Evolutionary conservation across 2,797 vertebrate genomes (phyloP).

Genomic region (Phoxinus dragarum): DNA sequence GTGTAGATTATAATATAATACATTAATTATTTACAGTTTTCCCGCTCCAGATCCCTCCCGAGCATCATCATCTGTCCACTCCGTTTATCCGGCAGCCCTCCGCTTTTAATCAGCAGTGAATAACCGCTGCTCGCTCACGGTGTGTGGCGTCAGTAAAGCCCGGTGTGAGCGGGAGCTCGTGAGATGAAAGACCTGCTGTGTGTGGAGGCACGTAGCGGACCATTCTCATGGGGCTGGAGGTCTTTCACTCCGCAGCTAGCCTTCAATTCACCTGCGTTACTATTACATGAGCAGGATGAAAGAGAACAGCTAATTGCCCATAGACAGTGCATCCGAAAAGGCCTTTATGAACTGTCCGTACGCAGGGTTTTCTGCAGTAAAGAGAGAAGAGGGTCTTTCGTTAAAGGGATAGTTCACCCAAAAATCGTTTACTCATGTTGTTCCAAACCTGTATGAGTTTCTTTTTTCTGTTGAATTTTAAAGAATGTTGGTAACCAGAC

Average conservation of each 20-base stretch:
- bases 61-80: slow-evolving; percentile 14
- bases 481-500: no score
- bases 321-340: slow-evolving; percentile 13
- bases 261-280: slow-evolving; percentile 47
- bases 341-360: neutral
- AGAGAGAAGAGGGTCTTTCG: neutral
- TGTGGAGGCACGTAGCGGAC: neutral
- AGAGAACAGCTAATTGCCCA: slow-evolving; percentile 56
- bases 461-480: no score
- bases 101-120: slow-evolving; percentile 34
- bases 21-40: slow-evolving; percentile 31
- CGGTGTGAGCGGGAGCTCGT: slow-evolving; percentile 17
- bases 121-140: neutral
- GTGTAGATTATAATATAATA: slow-evolving; percentile 16
- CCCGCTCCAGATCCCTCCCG: neutral
- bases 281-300: slow-evolving; percentile 52
- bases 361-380: neutral
- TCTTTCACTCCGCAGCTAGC: slow-evolving; percentile 53
- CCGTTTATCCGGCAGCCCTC: neutral
- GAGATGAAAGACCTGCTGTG: slow-evolving; percentile 52
- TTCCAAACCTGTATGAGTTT: neutral
- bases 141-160: neutral
- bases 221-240: slow-evolving; percentile 34
- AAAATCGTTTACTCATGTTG: no score
- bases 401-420: neutral